phyloP scores from a whole-genome alignment of 2,113 vertebrate genomes.

The Colius striatus region DNA sequence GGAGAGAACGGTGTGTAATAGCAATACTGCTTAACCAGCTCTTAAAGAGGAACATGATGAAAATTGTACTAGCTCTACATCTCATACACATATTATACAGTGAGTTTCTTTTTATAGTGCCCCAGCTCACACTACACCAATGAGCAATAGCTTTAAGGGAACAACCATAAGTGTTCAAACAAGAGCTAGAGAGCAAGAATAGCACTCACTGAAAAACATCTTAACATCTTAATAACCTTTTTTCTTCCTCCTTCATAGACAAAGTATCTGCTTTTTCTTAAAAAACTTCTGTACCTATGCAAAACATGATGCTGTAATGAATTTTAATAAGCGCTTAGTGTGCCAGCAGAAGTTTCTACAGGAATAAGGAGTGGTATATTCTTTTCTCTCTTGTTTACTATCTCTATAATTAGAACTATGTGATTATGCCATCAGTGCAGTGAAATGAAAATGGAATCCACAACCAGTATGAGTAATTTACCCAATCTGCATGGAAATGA shows the following conservation, averaged over 20 bases:
- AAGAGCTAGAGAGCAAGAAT: not conserved
- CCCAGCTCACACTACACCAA: not conserved
- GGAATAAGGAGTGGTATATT: not conserved
- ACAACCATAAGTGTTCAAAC: not conserved
- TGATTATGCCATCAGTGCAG: conserved; percentile 31
- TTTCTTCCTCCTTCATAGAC: not conserved
- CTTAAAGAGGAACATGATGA: not conserved
- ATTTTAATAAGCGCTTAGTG: not conserved
- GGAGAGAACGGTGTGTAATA: not conserved
- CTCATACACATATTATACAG: not conserved
- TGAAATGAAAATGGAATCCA: conserved; percentile 36
- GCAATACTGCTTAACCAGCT: not conserved
- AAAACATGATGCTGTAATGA: not conserved
- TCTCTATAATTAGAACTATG: conserved; percentile 36
- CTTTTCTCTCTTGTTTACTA: conserved; percentile 45
- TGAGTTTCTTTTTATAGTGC: not conserved
- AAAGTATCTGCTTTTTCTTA: not conserved
- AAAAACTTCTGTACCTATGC: not conserved
- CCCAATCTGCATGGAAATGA: conserved; percentile 12
- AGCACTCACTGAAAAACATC: not conserved
- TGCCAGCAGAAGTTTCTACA: not conserved
- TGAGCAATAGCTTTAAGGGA: not conserved
- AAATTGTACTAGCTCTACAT: not conserved
- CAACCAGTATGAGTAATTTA: conserved; percentile 42
- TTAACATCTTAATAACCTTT: not conserved